Evolutionary conservation across 2,113 vertebrate species (phyloP).

Genomic region (Columba livia): DNA sequence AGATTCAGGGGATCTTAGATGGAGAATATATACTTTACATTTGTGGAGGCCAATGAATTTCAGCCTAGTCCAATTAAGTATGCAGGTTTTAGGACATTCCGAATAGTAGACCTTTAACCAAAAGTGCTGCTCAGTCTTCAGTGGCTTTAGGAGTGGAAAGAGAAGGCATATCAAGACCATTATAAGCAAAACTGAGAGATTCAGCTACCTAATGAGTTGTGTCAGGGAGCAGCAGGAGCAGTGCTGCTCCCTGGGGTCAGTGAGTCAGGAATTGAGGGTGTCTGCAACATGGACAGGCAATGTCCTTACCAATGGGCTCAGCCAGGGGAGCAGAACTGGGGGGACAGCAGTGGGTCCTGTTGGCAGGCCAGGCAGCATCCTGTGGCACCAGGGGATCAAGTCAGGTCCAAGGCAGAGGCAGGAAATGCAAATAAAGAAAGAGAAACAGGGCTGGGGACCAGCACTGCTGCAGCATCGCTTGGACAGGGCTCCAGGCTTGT

Average conservation of each 20-base stretch:
- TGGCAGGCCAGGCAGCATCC: neutral
- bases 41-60: neutral
- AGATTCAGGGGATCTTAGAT: neutral
- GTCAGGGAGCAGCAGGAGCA: neutral
- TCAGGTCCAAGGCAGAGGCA: neutral
- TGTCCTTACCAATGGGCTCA: neutral
- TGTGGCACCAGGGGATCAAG: neutral
- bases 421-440: neutral
- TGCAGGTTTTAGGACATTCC: neutral
- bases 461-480: neutral
- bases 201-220: neutral
- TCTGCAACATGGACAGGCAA: neutral
- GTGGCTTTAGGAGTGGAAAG: neutral
- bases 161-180: neutral
- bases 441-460: neutral
- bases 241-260: neutral
- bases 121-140: neutral
- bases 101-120: neutral
- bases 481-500: fast-evolving
- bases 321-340: neutral
- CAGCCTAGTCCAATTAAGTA: neutral
- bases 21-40: neutral
- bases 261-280: fast-evolving
- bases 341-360: neutral
- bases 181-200: neutral